A percentile compares a stretch with the other conserved stretches of the same genome.
Evolutionary conservation across 2,113 vertebrate species (phyloP).

Genomic region (Megaptera novaeangliae): DNA sequence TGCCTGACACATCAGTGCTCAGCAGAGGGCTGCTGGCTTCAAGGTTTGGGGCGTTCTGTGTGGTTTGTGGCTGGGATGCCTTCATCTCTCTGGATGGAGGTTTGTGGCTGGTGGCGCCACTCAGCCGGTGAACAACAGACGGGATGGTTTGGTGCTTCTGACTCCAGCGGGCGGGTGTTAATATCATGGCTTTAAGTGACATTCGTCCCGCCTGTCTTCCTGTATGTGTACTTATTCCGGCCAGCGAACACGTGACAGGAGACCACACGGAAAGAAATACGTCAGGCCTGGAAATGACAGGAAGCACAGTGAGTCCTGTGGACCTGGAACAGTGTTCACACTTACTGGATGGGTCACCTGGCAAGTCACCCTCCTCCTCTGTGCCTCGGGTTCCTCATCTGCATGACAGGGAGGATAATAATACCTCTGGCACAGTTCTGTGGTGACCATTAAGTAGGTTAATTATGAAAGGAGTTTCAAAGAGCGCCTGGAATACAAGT

Average conservation of each 20-base stretch:
- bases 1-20: neutral
- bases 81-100: neutral
- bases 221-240: neutral
- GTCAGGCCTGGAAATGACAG: neutral
- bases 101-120: accelerated
- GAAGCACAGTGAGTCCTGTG: neutral
- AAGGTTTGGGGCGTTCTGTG: neutral
- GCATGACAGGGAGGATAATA: neutral
- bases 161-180: neutral
- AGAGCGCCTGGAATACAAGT: neutral
- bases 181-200: neutral
- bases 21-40: neutral
- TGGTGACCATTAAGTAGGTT: neutral
- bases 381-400: neutral
- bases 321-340: neutral
- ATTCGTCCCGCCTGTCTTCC: neutral
- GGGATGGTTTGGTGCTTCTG: neutral
- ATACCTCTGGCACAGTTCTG: neutral
- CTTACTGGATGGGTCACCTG: neutral
- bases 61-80: neutral
- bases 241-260: neutral
- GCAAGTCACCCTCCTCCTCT: neutral
- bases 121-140: neutral
- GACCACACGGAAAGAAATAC: neutral
- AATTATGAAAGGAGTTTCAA: neutral